These are phyloP conservation scores for Dendrolimus punctatus DNA, from an alignment of 1,140 invertebrate species.

Conservation along the genomic window DNA sequence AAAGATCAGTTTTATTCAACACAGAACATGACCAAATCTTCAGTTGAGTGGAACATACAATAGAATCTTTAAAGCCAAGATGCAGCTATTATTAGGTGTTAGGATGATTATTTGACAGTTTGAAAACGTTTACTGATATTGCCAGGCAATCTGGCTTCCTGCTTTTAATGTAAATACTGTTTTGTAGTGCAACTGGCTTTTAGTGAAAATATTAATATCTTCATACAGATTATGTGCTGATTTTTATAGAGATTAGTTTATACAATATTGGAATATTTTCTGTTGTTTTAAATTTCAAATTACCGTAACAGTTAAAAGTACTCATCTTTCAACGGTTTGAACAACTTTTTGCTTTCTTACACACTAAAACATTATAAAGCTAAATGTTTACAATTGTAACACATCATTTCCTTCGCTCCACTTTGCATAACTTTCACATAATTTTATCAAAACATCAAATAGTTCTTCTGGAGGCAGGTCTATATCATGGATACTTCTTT, in stretches of 20 bases:
- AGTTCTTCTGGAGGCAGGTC: conserved; percentile 62
- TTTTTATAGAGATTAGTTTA: conserved; percentile 31
- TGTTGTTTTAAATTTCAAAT: conserved; percentile 1
- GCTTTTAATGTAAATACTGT: conserved; percentile 63
- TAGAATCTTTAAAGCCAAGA: conserved; percentile 59
- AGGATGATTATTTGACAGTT: conserved; percentile 68
- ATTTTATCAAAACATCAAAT: conserved; percentile 62
- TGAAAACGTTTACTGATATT: conserved; percentile 71
- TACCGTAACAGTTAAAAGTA: not conserved
- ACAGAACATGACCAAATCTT: conserved; percentile 25
- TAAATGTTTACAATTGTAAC: not conserved
- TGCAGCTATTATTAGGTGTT: conserved; percentile 67
- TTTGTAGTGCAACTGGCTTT: conserved; percentile 36
- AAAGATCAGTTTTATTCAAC: conserved; percentile 11
- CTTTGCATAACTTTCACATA: conserved; percentile 73
- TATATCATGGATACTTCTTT: conserved; percentile 23
- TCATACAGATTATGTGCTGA: conserved; percentile 27
- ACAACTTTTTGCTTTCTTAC: too few species aligned
- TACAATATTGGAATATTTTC: conserved; percentile 3
- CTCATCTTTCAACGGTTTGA: too few species aligned
- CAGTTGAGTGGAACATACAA: conserved; percentile 36
- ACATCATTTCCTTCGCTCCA: conserved; percentile 38
- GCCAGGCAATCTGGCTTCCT: conserved; percentile 65
- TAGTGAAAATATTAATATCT: conserved; percentile 39
- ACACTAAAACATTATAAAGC: too few species aligned